A percentile compares a stretch with the other conserved stretches of the same genome.
Conservation (phyloP, 1,140 invertebrate genomes). For the Brachionus manjavacas region DNA sequence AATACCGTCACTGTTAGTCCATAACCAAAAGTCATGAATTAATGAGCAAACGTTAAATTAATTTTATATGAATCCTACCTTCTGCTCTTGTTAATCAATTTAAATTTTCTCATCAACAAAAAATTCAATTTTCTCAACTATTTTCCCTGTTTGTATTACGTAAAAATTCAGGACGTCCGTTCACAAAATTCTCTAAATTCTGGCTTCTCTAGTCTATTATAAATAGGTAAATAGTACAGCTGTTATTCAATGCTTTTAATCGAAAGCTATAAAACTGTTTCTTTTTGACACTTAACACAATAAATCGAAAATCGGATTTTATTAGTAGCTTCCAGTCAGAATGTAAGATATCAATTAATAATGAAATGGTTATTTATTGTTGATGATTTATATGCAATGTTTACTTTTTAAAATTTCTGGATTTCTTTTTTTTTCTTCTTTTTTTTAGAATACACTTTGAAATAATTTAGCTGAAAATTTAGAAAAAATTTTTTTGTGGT, state of each 20-base stretch:
- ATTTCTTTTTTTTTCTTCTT: background rate
- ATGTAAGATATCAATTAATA: background rate
- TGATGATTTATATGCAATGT: background rate
- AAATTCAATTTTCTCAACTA: constrained; percentile 8
- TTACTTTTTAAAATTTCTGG: background rate
- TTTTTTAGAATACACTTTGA: too few species aligned
- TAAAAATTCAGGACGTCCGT: constrained; percentile 23
- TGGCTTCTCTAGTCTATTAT: background rate
- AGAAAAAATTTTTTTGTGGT: too few species aligned
- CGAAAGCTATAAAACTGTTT: background rate
- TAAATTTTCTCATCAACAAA: background rate
- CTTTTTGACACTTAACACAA: background rate
- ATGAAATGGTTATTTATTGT: background rate
- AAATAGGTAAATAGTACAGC: background rate
- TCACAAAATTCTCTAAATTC: background rate
- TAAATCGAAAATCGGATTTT: background rate
- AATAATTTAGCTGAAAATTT: too few species aligned
- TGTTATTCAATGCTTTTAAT: background rate
- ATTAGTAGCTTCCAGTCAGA: background rate
- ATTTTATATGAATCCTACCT: background rate
- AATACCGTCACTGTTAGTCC: background rate
- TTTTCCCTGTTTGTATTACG: constrained; percentile 16
- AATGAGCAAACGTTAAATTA: background rate
- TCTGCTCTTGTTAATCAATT: constrained; percentile 1
- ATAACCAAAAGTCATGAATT: background rate